A percentile compares a stretch with the other conserved stretches of the same genome.
These are phyloP conservation scores for Ficedula albicollis DNA, from an alignment of 2,797 vertebrate genomes.

Conservation along the genomic window DNA sequence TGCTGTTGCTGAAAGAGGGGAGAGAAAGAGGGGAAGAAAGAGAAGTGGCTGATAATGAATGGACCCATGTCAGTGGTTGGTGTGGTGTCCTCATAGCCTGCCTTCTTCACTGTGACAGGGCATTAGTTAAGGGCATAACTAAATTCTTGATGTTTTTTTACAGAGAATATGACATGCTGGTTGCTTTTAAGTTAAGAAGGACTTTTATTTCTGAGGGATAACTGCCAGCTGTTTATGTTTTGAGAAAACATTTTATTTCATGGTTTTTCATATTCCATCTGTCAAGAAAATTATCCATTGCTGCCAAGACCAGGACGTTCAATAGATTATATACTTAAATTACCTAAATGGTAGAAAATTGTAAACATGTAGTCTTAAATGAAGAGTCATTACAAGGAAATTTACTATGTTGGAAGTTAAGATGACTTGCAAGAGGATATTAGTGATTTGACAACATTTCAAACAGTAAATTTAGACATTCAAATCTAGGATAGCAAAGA, in stretches of 20 bases:
- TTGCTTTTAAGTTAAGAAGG: not conserved
- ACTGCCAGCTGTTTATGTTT: not conserved
- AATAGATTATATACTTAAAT: not conserved
- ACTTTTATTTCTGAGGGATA: not conserved
- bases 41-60: not conserved
- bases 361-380: not conserved
- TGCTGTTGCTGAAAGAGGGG: not conserved
- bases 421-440: not conserved
- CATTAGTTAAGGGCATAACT: not conserved
- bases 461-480: not conserved
- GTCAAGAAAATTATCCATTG: not conserved
- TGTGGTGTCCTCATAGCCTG: not conserved
- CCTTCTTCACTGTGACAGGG: not conserved
- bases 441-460: not conserved
- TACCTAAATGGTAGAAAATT: not conserved
- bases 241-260: not conserved
- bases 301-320: not conserved
- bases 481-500: not conserved
- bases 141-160: not conserved
- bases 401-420: not conserved
- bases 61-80: not conserved
- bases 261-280: not conserved
- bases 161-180: not conserved
- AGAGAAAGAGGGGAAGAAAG: not conserved
- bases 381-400: not conserved